phyloP scores from a whole-genome alignment of 2,888 invertebrate genomes.

The Schizotus pectinicornis region DNA sequence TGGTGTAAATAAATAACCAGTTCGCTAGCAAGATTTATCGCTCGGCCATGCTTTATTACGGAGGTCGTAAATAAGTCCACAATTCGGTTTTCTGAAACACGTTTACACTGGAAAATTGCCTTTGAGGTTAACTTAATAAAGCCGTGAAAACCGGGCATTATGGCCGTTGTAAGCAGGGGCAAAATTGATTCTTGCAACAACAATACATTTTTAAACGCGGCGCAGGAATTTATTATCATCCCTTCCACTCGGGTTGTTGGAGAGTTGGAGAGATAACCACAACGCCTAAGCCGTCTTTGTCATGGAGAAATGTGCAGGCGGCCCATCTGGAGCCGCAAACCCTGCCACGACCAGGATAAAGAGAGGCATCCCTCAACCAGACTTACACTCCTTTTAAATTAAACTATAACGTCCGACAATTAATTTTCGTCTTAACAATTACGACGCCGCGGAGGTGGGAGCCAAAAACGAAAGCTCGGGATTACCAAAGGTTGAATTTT shows the following conservation, averaged over 20 bases:
- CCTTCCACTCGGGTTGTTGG: background rate
- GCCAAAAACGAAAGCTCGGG: too few species aligned
- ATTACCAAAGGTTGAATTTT: too few species aligned
- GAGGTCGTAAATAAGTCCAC: slow-evolving; percentile 30
- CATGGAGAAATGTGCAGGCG: too few species aligned
- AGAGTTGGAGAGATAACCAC: background rate
- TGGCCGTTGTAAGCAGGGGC: background rate
- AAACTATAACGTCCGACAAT: too few species aligned
- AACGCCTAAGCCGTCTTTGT: too few species aligned
- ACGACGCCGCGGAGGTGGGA: too few species aligned
- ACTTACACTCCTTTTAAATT: too few species aligned
- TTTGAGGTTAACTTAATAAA: slow-evolving; percentile 20
- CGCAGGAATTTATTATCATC: background rate
- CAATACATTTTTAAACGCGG: slow-evolving; percentile 1
- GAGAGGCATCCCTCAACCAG: too few species aligned
- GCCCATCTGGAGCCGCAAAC: too few species aligned
- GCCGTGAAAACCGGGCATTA: slow-evolving; percentile 14
- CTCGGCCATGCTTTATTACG: slow-evolving; percentile 31
- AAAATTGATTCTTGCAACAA: slow-evolving; percentile 11
- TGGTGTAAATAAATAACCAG: slow-evolving; percentile 33
- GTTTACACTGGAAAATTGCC: slow-evolving; percentile 30
- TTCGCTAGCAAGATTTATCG: slow-evolving; percentile 31
- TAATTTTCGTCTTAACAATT: too few species aligned
- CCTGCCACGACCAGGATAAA: too few species aligned
- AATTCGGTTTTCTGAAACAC: slow-evolving; percentile 26